Evolutionary conservation across 2,113 vertebrate species (phyloP).

Genomic region (Empidonax traillii): DNA sequence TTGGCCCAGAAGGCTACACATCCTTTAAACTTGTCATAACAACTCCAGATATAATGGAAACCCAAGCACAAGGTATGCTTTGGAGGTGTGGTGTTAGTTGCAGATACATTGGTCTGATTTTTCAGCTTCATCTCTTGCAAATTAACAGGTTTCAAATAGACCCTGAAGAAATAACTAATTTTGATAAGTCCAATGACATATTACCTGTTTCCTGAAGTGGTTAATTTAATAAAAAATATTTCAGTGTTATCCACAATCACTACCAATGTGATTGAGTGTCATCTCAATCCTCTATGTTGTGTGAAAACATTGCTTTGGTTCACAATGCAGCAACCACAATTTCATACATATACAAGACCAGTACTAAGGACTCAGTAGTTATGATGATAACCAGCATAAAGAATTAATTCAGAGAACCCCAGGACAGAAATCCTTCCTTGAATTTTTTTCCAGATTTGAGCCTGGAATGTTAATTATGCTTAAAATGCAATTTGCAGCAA

Average conservation of each 20-base stretch:
- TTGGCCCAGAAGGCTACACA: neutral
- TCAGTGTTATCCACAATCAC: neutral
- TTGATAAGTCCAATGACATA: neutral
- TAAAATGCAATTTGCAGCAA: neutral
- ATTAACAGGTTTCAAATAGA: neutral
- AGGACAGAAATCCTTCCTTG: neutral
- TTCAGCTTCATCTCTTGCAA: neutral
- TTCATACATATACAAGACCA: neutral
- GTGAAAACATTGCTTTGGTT: neutral
- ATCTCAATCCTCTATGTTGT: neutral
- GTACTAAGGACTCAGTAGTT: neutral
- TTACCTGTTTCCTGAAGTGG: neutral
- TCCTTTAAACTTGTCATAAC: neutral
- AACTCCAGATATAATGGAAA: neutral
- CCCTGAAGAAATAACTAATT: neutral
- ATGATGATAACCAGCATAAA: neutral
- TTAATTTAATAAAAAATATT: neutral
- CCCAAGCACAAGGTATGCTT: neutral
- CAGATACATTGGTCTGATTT: neutral
- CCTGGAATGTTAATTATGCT: neutral
- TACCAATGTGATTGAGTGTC: neutral
- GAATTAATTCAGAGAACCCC: neutral
- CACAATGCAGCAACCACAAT: neutral
- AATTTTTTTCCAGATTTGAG: neutral
- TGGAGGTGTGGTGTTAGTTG: neutral